Evolutionary conservation across 2,797 vertebrate species (phyloP), one percentile per base, ranked within the genome.

Genomic region (Poeciliopsis infans): DNA sequence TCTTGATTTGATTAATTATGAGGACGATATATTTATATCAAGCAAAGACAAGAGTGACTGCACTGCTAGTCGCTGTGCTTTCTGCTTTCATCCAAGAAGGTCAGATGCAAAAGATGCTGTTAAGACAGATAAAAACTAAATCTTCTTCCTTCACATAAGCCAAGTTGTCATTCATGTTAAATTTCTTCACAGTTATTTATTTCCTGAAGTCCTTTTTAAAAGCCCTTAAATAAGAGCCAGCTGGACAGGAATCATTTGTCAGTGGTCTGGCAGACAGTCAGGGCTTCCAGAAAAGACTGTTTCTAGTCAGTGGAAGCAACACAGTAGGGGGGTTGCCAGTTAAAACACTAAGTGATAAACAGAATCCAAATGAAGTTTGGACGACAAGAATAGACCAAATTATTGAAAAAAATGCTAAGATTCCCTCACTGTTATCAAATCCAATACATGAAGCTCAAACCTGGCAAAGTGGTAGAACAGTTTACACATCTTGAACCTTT

Each of bases 211-310:
- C 25, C 31, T 70, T 43, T 28, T 46, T 28, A 82, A 79, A 78
- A 74, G 47, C 78, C n/a, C 82, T 77, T 31, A n/a, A 80, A 78
- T 84, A 83, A 76, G 33, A 57, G 83, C 87, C 85, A 88, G 82
- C 79, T 88, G 85, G 84, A 90, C 79, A 87, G 20, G 83, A 89
- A 70, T 86, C 80, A 83, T 59, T 83, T 88, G 79, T 89, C 82
- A 78, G 76, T 82, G 86, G 86, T 86, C 83, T 85, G 79, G 75
- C 59, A 82, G 83, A 90, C 90, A 88, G 85, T 85, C 90, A 85
- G 88, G 84, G 82, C 68, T 83, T 43, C 55, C 82, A 51, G 41
- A 69, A 86, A 86, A 86, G 74, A 84, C 18, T 2, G 23, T 78
- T 87, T 80, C 73, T 75, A 83, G 64, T 79, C 74, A 85, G 66